A percentile compares a stretch with the other conserved stretches of the same genome.
Evolutionary conservation across 2,113 vertebrate genomes (phyloP).

Genomic region (Poeciliopsis prolifica): DNA sequence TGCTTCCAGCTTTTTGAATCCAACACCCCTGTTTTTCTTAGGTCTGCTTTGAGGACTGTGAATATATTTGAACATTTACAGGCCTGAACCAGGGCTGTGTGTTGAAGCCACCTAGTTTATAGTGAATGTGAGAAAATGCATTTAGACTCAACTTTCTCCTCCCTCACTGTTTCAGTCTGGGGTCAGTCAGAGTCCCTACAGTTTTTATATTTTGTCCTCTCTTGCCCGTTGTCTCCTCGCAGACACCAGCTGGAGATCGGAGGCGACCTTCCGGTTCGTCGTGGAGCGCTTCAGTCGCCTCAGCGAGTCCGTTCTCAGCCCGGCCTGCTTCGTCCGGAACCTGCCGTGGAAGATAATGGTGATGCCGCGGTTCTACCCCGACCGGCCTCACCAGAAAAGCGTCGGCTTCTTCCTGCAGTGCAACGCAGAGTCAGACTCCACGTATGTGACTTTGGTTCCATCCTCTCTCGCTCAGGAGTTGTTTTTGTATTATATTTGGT

Average conservation of each 20-base stretch:
- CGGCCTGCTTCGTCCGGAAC: slow-evolving; percentile 97
- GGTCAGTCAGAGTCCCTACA: background rate
- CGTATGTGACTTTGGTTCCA: slow-evolving; percentile 81
- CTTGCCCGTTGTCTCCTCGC: slow-evolving; percentile 11
- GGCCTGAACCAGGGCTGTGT: background rate
- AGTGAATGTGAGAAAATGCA: background rate
- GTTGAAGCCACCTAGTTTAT: no score
- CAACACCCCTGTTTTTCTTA: background rate
- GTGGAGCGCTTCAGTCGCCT: slow-evolving; percentile 97
- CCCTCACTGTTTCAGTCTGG: background rate
- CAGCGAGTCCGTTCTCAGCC: slow-evolving; percentile 97
- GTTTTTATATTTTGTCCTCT: no score
- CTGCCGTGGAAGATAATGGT: slow-evolving; percentile 99
- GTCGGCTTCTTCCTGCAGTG: slow-evolving; percentile 99
- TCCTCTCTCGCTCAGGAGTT: background rate
- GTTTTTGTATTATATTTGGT: no score
- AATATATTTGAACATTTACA: background rate
- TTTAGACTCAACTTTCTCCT: background rate
- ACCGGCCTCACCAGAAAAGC: slow-evolving; percentile 97
- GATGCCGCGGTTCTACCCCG: slow-evolving; percentile 97
- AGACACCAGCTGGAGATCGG: slow-evolving; percentile 99
- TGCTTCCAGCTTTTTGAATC: background rate
- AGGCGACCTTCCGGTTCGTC: slow-evolving; percentile 97
- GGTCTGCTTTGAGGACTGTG: background rate
- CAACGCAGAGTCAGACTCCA: slow-evolving; percentile 98